These are phyloP conservation scores for Papilio elwesi DNA, from an alignment of 2,888 invertebrate genomes.

Conservation along the genomic window DNA sequence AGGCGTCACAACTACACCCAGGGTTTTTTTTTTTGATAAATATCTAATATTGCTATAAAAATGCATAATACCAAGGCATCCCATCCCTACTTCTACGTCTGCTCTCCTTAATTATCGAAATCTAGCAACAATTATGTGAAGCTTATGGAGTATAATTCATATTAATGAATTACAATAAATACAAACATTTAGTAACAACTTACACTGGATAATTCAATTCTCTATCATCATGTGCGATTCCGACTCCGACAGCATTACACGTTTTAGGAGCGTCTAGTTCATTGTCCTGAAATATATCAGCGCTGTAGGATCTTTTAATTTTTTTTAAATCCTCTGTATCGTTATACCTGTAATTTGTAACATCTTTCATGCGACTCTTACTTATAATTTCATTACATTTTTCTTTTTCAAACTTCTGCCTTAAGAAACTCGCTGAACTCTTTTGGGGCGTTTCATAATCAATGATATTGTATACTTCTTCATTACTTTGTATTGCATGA, in stretches of 20 bases:
- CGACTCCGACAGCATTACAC: slow-evolving; percentile 13
- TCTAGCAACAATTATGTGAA: too few relatives aligned
- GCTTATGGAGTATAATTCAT: too few relatives aligned
- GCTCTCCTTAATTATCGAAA: too few relatives aligned
- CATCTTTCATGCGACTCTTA: slow-evolving; percentile 3
- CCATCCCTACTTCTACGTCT: too few relatives aligned
- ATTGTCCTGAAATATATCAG: slow-evolving; percentile 64
- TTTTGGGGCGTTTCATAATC: slow-evolving; percentile 67
- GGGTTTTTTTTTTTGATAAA: too few relatives aligned
- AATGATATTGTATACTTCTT: slow-evolving; percentile 70
- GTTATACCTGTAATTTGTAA: slow-evolving; percentile 21
- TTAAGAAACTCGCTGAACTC: slow-evolving; percentile 44
- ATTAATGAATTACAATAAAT: too few relatives aligned
- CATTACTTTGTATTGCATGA: slow-evolving; percentile 60
- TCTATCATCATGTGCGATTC: not conserved
- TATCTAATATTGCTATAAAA: too few relatives aligned
- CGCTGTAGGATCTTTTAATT: slow-evolving; percentile 46
- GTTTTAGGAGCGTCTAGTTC: not conserved
- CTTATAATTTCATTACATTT: slow-evolving; percentile 51
- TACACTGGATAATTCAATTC: slow-evolving; percentile 62
- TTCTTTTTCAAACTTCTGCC: slow-evolving; percentile 48
- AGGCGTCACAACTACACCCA: too few relatives aligned
- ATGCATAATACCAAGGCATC: too few relatives aligned
- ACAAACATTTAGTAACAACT: slow-evolving; percentile 47
- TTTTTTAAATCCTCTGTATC: slow-evolving; percentile 16